These are phyloP conservation scores for Melieria crassipennis DNA, from an alignment of 2,888 invertebrate genomes.

Conservation along the genomic window DNA sequence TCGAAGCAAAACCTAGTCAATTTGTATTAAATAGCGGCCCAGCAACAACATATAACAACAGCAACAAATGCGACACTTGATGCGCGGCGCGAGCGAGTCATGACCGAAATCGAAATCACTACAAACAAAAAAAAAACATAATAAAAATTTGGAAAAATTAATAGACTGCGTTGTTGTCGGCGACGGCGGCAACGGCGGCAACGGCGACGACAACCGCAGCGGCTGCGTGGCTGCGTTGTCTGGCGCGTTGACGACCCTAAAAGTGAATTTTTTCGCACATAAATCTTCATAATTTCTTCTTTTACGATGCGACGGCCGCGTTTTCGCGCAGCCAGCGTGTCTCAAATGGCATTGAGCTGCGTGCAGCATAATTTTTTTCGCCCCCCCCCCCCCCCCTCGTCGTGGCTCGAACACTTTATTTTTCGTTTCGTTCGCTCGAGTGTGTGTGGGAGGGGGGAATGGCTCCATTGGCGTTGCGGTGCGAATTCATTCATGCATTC, in stretches of 20 bases:
- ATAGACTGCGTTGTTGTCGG: conserved; percentile 19
- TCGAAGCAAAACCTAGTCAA: background rate
- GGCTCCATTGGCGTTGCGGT: too few species aligned
- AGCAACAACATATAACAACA: conserved; percentile 19
- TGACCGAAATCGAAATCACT: conserved; percentile 9
- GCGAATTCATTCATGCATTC: too few species aligned
- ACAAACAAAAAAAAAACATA: conserved; percentile 17
- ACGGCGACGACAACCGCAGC: background rate
- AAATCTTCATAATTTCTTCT: conserved; percentile 57
- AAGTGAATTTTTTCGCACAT: conserved; percentile 58
- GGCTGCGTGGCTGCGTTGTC: background rate
- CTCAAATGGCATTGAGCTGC: too few species aligned
- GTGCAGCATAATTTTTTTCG: background rate
- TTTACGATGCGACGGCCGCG: conserved; percentile 30
- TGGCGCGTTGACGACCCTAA: conserved; percentile 34
- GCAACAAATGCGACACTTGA: conserved; percentile 38
- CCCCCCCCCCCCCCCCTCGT: background rate
- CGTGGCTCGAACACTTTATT: too few species aligned
- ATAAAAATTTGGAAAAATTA: conserved; percentile 26
- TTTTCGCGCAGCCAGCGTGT: background rate
- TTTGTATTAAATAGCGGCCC: conserved; percentile 12
- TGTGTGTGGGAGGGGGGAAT: background rate
- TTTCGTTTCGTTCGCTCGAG: too few species aligned
- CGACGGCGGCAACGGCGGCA: background rate
- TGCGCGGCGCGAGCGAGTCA: conserved; percentile 19